phyloP scores from a whole-genome alignment of 2,888 invertebrate genomes.

The Cyclophora albipunctata region DNA sequence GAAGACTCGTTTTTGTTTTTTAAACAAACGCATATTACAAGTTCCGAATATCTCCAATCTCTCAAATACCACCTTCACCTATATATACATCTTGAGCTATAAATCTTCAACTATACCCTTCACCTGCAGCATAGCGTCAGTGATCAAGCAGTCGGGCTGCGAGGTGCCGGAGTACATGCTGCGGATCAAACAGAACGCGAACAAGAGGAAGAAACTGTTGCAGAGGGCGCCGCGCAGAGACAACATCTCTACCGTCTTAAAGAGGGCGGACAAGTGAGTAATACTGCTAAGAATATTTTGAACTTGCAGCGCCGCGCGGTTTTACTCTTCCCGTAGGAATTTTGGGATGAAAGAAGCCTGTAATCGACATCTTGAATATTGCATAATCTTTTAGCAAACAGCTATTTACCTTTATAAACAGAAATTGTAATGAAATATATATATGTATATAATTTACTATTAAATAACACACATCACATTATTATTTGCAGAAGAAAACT shows the following conservation, averaged over 20 bases:
- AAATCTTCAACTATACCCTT: no score
- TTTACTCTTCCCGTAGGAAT: background rate
- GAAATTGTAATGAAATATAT: background rate
- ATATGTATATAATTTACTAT: no score
- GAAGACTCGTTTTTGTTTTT: no score
- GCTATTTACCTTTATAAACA: no score
- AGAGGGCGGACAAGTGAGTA: conserved; percentile 53
- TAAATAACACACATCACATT: no score
- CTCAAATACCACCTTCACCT: no score
- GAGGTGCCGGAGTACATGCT: conserved; percentile 94
- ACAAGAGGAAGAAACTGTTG: conserved; percentile 73
- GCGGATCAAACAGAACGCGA: conserved; percentile 79
- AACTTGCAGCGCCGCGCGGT: background rate
- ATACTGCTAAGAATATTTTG: background rate
- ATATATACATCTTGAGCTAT: no score
- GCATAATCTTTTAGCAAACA: no score
- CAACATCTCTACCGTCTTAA: conserved; percentile 77
- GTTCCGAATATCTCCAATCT: no score
- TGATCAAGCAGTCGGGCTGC: conserved; percentile 94
- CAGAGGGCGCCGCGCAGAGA: conserved; percentile 79
- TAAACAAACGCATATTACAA: no score
- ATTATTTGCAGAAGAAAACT: conserved; percentile 45
- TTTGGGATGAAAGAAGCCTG: no score
- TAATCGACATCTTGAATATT: no score
- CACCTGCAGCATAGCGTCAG: conserved; percentile 85